phyloP scores from a whole-genome alignment of 2,797 vertebrate genomes.

The Pelochelys cantorii region DNA sequence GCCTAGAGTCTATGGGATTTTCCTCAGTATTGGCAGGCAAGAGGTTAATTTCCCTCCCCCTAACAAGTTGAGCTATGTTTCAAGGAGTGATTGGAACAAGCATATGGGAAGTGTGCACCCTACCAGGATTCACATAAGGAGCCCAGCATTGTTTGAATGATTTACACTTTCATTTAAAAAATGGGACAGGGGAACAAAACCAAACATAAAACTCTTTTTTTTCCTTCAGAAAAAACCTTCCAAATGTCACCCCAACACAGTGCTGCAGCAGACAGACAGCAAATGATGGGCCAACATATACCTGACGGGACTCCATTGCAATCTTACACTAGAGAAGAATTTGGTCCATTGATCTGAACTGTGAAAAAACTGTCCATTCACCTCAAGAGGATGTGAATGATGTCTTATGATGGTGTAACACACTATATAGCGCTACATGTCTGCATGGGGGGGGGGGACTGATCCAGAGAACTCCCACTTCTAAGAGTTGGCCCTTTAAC shows the following conservation, averaged over 20 bases:
- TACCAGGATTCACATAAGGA: rapidly evolving
- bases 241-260: neutral
- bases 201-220: neutral
- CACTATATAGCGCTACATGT: no score
- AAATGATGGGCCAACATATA: neutral
- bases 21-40: neutral
- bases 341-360: neutral
- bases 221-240: neutral
- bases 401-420: neutral
- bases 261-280: neutral
- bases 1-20: neutral
- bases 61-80: neutral
- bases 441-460: neutral
- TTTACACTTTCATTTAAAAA: neutral
- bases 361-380: neutral
- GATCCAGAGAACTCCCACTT: neutral
- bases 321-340: neutral
- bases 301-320: neutral
- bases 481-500: neutral
- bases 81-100: rapidly evolving
- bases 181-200: neutral
- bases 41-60: neutral
- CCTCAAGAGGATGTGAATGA: neutral
- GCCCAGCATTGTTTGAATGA: neutral
- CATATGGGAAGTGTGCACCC: neutral